Evolutionary conservation across 2,797 vertebrate species (phyloP).

Genomic region (Sylvia borin): DNA sequence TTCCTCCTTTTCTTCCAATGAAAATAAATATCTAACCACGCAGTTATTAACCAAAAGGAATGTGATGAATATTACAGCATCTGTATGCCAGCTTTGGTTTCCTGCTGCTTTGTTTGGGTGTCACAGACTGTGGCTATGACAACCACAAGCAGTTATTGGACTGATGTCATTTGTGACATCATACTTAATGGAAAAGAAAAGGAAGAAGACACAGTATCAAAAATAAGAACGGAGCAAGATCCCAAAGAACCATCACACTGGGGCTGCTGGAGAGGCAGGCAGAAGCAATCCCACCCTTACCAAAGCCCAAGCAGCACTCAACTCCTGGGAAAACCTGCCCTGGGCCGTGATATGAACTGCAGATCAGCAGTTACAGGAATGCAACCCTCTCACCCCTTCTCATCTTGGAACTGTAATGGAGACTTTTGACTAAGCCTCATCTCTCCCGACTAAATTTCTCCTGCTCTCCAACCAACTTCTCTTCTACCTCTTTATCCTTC

Average conservation of each 20-base stretch:
- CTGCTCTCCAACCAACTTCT: neutral
- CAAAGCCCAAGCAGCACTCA: neutral
- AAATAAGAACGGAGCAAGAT: neutral
- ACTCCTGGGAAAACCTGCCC: neutral
- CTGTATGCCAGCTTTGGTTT: conserved; percentile 12
- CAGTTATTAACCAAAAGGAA: conserved; percentile 4
- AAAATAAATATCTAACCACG: neutral
- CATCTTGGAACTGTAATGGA: neutral
- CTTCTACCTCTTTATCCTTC: neutral
- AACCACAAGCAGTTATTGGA: conserved; percentile 48
- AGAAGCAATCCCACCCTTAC: neutral
- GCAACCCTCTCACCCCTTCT: neutral
- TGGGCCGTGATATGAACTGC: rapidly evolving
- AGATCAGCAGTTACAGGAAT: rapidly evolving
- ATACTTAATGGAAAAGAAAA: conserved; percentile 39
- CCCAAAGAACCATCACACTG: neutral
- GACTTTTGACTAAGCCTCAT: neutral
- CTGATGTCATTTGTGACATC: conserved; percentile 64
- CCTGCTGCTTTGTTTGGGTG: conserved; percentile 68
- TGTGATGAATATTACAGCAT: conserved; percentile 37
- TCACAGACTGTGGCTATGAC: conserved; percentile 70
- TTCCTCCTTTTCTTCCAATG: neutral
- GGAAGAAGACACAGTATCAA: neutral
- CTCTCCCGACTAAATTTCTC: neutral
- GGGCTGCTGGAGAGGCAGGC: neutral